Evolutionary conservation across 2,888 invertebrate species (phyloP), one percentile per base, ranked within the genome.

Genomic region (Andricus curvator): DNA sequence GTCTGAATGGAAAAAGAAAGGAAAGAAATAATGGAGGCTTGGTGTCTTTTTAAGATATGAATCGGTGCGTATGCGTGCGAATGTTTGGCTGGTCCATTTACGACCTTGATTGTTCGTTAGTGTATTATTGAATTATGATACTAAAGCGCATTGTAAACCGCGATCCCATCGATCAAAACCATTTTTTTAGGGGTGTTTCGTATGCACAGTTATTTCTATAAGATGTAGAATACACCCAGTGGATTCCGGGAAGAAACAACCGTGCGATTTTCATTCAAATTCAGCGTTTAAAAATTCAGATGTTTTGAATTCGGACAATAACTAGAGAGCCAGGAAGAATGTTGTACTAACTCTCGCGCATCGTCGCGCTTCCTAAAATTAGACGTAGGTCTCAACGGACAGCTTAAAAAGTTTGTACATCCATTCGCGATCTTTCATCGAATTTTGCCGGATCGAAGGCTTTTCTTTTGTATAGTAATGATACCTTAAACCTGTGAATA

Each of bases 101-200:
- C 22, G 22, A n/a, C 44, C 9, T 17, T 17, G 15, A 29, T 48
- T 51, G 22, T 11, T 51, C 17, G 22, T 70, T 68, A 11, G 20
- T 48, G 51, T 77, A 81, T 62, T 76, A 74, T 78, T 77, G 60
- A 66, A 82, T 84, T 84, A 77, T 79, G 25, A 82, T 77, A 80
- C 70, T 81, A 80, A 25, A 82, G 79, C 3, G n/a, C n/a, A n/a
- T n/a, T n/a, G n/a, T n/a, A n/a, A n/a, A n/a, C n/a, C n/a, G n/a
- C n/a, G n/a, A n/a, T n/a, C n/a, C n/a, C n/a, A n/a, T n/a, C n/a
- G n/a, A n/a, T n/a, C n/a, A n/a, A n/a, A n/a, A n/a, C n/a, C n/a
- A n/a, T n/a, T n/a, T n/a, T n/a, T n/a, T n/a, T n/a, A n/a, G n/a
- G n/a, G n/a, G n/a, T n/a, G n/a, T n/a, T n/a, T n/a, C n/a, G n/a